Conservation (phyloP, 2,888 invertebrate species). For the Clostera curtula region DNA sequence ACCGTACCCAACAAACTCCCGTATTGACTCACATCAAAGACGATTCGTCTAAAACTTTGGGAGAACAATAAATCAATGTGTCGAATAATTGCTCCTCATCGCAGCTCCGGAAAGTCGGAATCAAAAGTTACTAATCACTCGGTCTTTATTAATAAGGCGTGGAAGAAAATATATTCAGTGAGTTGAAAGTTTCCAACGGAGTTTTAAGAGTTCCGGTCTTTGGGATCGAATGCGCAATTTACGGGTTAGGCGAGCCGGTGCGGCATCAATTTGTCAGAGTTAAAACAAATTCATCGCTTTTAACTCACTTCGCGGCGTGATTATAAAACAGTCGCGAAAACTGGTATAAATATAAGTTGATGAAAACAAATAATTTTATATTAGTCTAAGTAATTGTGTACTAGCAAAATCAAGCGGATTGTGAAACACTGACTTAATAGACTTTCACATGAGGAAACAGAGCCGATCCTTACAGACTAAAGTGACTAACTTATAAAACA, state of each 20-base stretch:
- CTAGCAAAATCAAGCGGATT: too few relatives aligned
- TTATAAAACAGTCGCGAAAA: too few relatives aligned
- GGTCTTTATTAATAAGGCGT: slow-evolving; percentile 58
- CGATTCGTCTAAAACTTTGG: slow-evolving; percentile 43
- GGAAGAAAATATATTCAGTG: slow-evolving; percentile 32
- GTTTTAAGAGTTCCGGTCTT: slow-evolving; percentile 29
- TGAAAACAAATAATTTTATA: too few relatives aligned
- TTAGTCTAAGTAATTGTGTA: too few relatives aligned
- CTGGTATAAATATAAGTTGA: too few relatives aligned
- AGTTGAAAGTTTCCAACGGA: slow-evolving; percentile 26
- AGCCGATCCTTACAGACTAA: too few relatives aligned
- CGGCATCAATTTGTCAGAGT: slow-evolving; percentile 15
- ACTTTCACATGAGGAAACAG: too few relatives aligned
- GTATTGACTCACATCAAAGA: slow-evolving; percentile 18
- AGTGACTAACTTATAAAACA: too few relatives aligned
- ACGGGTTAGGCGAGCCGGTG: slow-evolving; percentile 20
- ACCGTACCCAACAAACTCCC: too few relatives aligned
- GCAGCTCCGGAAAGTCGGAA: slow-evolving; percentile 46
- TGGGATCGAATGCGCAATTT: slow-evolving; percentile 19
- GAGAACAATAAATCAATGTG: slow-evolving; percentile 71
- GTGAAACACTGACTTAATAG: too few relatives aligned
- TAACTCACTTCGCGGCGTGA: too few relatives aligned
- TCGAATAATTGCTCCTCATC: slow-evolving; percentile 68
- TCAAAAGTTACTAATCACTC: slow-evolving; percentile 69
- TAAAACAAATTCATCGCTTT: slow-evolving; percentile 17